Conservation (phyloP, 2,797 vertebrate genomes). For the Pipistrellus pygmaeus region DNA sequence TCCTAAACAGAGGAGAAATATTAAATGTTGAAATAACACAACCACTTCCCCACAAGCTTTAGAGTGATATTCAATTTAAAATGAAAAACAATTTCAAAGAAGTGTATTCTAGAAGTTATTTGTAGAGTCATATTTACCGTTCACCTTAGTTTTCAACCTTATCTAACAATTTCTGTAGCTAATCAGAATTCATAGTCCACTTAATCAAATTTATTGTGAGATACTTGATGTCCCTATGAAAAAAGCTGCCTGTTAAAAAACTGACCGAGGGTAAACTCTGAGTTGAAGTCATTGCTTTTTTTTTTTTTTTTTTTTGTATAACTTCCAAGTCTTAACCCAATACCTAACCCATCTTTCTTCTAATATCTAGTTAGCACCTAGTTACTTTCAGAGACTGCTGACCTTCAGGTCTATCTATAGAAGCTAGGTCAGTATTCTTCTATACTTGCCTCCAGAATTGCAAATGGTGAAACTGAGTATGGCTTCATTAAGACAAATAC, state of each 20-base stretch:
- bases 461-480: neutral
- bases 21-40: neutral
- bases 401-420: neutral
- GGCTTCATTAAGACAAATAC: neutral
- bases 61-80: slow-evolving; percentile 8
- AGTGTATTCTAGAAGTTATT: neutral
- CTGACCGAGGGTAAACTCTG: neutral
- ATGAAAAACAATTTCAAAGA: neutral
- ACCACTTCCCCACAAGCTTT: neutral
- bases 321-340: neutral
- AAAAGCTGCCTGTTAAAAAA: neutral
- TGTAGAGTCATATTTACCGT: neutral
- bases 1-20: neutral
- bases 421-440: neutral
- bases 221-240: neutral
- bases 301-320: neutral
- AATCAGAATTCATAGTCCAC: neutral
- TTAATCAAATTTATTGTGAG: slow-evolving; percentile 14
- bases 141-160: neutral
- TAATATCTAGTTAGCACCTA: neutral
- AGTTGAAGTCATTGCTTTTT: neutral
- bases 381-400: neutral
- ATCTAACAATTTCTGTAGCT: slow-evolving; percentile 10
- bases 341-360: neutral
- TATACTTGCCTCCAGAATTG: neutral